Evolutionary conservation across 2,888 invertebrate genomes (phyloP).

Genomic region (Lepidochitona cinerea): DNA sequence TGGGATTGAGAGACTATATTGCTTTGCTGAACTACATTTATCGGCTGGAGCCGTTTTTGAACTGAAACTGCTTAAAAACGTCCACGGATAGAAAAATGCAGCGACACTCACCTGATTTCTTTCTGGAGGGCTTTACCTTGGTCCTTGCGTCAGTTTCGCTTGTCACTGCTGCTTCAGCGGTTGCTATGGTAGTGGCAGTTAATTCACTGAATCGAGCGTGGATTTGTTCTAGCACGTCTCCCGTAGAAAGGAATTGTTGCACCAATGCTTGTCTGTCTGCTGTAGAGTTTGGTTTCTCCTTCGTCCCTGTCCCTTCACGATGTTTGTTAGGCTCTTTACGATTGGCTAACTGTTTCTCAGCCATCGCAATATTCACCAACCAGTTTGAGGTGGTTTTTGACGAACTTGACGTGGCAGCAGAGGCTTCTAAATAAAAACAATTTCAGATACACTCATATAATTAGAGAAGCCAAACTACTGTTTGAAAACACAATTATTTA

Average conservation of each 20-base stretch:
- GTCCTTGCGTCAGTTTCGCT: slow-evolving; percentile 58
- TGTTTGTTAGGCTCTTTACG: background rate
- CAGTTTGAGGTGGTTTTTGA: background rate
- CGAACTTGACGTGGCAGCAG: background rate
- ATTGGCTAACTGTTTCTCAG: background rate
- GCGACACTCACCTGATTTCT: background rate
- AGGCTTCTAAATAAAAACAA: background rate
- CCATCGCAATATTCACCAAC: background rate
- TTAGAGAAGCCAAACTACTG: background rate
- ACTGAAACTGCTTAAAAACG: too few species aligned
- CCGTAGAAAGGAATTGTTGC: slow-evolving; percentile 19
- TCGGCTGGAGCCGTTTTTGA: too few species aligned
- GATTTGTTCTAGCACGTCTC: slow-evolving; percentile 56
- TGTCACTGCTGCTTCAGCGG: slow-evolving; percentile 61
- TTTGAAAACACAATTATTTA: background rate
- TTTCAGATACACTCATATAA: background rate
- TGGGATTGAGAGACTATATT: too few species aligned
- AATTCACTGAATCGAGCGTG: slow-evolving; percentile 64
- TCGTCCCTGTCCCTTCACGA: background rate
- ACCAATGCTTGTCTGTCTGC: background rate
- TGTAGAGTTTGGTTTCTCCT: background rate
- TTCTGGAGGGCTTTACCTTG: background rate
- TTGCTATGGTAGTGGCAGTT: slow-evolving; percentile 61
- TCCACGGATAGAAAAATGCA: too few species aligned
- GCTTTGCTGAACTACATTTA: too few species aligned